Percentiles rank a stretch among this genome's conserved stretches.
Conservation (phyloP, 2,888 invertebrate genomes). For the Holacanthella duospinosa region DNA sequence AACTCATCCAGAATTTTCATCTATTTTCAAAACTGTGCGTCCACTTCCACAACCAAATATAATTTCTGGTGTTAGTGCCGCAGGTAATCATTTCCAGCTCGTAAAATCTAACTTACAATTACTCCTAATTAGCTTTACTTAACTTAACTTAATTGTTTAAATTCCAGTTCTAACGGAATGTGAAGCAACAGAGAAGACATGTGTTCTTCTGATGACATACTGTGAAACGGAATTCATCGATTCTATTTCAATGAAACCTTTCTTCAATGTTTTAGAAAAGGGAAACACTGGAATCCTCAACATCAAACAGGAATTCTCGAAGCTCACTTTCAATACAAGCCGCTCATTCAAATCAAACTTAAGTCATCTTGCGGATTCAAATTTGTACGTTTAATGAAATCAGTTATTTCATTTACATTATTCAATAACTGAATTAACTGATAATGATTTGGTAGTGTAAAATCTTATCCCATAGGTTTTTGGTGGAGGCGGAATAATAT, state of each 20-base stretch:
- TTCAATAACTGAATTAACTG: no score
- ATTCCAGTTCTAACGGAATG: conserved; percentile 21
- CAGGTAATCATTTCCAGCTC: conserved; percentile 11
- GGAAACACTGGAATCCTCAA: background rate
- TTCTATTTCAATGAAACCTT: conserved; percentile 27
- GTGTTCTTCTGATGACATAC: conserved; percentile 21
- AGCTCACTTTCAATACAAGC: conserved; percentile 14
- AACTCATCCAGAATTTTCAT: conserved; percentile 9
- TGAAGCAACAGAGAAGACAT: conserved; percentile 19
- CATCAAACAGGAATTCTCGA: conserved; percentile 16
- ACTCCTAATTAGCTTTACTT: background rate
- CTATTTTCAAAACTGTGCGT: conserved; percentile 7
- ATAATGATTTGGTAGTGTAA: no score
- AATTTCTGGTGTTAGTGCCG: conserved; percentile 26
- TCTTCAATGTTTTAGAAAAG: conserved; percentile 13
- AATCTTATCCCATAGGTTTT: no score
- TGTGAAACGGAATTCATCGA: conserved; percentile 27
- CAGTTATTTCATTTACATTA: no score
- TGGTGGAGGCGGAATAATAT: no score
- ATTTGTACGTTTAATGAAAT: conserved; percentile 28
- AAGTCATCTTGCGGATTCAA: conserved; percentile 17
- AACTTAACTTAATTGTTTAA: background rate
- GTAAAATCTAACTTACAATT: background rate
- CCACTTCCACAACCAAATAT: conserved; percentile 25
- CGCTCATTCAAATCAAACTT: conserved; percentile 13